Evolutionary conservation across 1,140 invertebrate genomes (phyloP).

Genomic region (Procambarus clarkii): DNA sequence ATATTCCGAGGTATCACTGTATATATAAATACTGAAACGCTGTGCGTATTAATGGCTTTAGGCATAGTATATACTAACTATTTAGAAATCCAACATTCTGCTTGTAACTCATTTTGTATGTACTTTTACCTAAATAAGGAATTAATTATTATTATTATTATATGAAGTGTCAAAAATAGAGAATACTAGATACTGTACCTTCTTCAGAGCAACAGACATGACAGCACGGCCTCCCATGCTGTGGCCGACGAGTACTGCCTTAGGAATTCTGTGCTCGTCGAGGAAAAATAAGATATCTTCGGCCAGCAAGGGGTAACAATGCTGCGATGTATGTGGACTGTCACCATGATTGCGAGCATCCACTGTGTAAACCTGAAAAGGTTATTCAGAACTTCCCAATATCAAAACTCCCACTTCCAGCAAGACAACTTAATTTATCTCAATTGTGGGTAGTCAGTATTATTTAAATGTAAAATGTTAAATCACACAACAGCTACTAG

Average conservation of each 20-base stretch:
- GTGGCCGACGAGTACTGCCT: slow-evolving; percentile 87
- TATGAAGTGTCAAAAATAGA: not conserved
- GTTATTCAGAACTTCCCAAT: no score
- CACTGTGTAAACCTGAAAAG: slow-evolving; percentile 75
- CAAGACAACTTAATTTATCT: no score
- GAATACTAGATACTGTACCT: slow-evolving; percentile 75
- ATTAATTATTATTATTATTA: no score
- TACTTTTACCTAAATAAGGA: not conserved
- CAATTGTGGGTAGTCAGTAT: no score
- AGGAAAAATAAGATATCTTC: slow-evolving; percentile 84
- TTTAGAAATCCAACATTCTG: no score
- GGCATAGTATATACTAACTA: no score
- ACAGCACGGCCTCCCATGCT: slow-evolving; percentile 92
- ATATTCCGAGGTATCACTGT: no score
- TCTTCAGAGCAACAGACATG: slow-evolving; percentile 86
- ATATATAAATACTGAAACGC: no score
- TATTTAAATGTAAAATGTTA: no score
- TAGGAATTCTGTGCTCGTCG: slow-evolving; percentile 80
- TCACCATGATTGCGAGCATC: slow-evolving; percentile 95
- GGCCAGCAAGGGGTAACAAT: slow-evolving; percentile 84
- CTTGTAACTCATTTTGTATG: not conserved
- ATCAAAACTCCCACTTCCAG: no score
- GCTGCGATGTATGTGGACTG: slow-evolving; percentile 85
- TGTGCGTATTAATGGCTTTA: not conserved
- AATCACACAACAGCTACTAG: no score